These are phyloP conservation scores for Timandra comae DNA, from an alignment of 2,888 invertebrate genomes.

Conservation along the genomic window DNA sequence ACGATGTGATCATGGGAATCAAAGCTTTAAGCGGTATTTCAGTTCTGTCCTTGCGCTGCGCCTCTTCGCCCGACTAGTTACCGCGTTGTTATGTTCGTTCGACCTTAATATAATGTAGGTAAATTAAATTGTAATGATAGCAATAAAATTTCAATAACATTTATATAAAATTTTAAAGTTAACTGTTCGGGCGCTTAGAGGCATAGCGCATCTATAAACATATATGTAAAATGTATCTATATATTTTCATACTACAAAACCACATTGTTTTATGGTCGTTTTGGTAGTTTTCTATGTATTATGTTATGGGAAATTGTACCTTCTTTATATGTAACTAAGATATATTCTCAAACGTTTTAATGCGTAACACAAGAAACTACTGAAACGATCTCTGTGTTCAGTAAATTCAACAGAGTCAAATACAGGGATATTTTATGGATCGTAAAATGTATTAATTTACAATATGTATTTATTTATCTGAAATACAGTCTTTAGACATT, in stretches of 20 bases:
- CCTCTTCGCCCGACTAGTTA: constrained; percentile 41
- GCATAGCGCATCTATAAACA: constrained; percentile 46
- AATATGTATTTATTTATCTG: constrained; percentile 16
- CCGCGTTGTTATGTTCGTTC: constrained; percentile 12
- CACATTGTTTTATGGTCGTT: constrained; percentile 43
- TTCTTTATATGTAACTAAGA: no score
- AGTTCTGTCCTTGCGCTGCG: constrained; percentile 53
- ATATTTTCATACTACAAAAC: constrained; percentile 67
- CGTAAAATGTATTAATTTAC: constrained; percentile 47
- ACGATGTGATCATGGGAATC: constrained; percentile 70
- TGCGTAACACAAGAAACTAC: constrained; percentile 32
- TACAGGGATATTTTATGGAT: constrained; percentile 74
- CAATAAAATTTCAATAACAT: constrained; percentile 21
- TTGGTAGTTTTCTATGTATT: constrained; percentile 47
- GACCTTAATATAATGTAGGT: constrained; percentile 14
- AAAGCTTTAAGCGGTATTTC: constrained; percentile 72
- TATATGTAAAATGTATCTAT: constrained; percentile 53
- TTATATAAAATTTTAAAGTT: constrained; percentile 19
- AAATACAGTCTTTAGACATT: constrained; percentile 17
- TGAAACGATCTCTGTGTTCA: constrained; percentile 61
- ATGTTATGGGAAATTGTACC: constrained; percentile 13
- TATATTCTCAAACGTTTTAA: background rate
- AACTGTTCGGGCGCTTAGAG: constrained; percentile 26
- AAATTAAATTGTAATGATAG: constrained; percentile 18
- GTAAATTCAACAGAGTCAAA: constrained; percentile 71